Conservation (phyloP, 1,140 invertebrate species). For the Drosophila funebris region DNA sequence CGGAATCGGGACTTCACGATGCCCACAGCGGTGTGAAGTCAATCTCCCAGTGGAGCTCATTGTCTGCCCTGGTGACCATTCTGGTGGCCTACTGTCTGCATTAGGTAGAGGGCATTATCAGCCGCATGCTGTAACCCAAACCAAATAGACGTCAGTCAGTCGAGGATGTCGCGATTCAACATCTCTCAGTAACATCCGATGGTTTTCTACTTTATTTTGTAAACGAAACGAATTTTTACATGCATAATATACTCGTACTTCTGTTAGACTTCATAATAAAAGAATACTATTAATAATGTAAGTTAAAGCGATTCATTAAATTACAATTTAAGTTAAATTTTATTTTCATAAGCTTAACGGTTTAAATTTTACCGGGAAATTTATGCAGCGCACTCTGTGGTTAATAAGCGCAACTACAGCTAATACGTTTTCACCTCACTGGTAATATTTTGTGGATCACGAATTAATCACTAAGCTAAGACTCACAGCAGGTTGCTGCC, state of each 20-base stretch:
- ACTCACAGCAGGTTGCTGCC: not conserved
- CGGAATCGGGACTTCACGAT: constrained; percentile 57
- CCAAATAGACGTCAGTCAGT: constrained; percentile 10
- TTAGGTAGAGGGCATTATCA: constrained; percentile 7
- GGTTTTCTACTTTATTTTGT: constrained; percentile 41
- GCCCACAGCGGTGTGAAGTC: constrained; percentile 42
- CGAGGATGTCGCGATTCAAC: not conserved
- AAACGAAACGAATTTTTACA: constrained; percentile 56
- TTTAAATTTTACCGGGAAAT: too few species aligned
- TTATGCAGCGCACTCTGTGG: too few species aligned
- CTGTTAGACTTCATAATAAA: constrained; percentile 4
- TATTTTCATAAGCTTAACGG: too few species aligned
- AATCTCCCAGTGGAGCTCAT: constrained; percentile 27
- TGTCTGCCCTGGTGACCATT: constrained; percentile 54
- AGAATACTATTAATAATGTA: not conserved
- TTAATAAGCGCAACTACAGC: too few species aligned
- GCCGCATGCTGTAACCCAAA: not conserved
- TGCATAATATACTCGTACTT: constrained; percentile 1
- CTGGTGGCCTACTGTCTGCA: constrained; percentile 63
- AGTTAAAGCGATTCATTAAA: not conserved
- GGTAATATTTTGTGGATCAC: too few species aligned
- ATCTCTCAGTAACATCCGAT: not conserved
- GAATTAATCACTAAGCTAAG: too few species aligned
- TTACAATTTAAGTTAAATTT: not conserved
- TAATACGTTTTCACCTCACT: not conserved